Evolutionary conservation across 1,140 invertebrate genomes (phyloP).

Genomic region (Camponotus floridanus): DNA sequence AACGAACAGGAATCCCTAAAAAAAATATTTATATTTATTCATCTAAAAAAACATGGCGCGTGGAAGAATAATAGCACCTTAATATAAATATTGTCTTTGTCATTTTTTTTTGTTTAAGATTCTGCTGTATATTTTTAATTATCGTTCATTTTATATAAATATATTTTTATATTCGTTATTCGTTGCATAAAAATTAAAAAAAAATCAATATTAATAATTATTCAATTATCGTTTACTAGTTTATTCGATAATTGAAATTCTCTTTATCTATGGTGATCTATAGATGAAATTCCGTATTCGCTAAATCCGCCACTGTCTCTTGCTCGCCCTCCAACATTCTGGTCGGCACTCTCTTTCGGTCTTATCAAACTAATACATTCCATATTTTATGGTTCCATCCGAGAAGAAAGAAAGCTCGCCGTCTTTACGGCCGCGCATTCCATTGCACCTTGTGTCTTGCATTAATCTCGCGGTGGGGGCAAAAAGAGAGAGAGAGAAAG

Average conservation of each 20-base stretch:
- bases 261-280: background rate
- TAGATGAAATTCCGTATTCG: background rate
- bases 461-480: conserved; percentile 58
- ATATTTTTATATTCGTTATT: background rate
- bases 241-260: background rate
- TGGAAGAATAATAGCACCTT: background rate
- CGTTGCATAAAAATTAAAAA: background rate
- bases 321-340: background rate
- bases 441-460: conserved; percentile 63
- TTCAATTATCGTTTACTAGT: background rate
- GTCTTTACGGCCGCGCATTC: conserved; percentile 56
- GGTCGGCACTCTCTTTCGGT: conserved; percentile 18
- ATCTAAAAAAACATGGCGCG: background rate
- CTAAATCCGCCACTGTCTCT: conserved; percentile 43
- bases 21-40: conserved; percentile 4
- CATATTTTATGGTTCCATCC: conserved; percentile 79
- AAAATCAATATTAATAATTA: no score
- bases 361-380: conserved; percentile 83
- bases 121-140: background rate
- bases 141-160: background rate
- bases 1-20: conserved; percentile 20
- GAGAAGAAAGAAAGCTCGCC: conserved; percentile 34
- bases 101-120: background rate
- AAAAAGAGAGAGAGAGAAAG: background rate
- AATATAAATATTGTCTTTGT: background rate